These are phyloP conservation scores for Autographa pulchrina DNA, from an alignment of 2,888 invertebrate species.

Conservation along the genomic window DNA sequence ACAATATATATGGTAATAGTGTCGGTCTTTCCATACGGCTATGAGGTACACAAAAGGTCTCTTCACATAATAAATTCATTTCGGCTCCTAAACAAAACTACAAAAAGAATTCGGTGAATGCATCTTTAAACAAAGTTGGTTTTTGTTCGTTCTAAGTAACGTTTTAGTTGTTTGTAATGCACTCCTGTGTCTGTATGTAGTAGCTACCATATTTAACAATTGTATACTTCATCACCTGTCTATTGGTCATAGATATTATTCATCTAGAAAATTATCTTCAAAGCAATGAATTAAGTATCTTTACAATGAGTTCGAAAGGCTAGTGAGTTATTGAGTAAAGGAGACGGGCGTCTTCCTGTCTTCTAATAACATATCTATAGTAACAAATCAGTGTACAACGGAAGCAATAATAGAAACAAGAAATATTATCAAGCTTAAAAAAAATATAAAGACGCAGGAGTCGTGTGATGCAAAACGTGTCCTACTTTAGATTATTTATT, in stretches of 20 bases:
- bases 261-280: background rate
- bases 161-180: slow-evolving; percentile 34
- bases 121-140: slow-evolving; percentile 53
- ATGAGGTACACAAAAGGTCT: slow-evolving; percentile 60
- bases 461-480: background rate
- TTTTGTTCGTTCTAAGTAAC: slow-evolving; percentile 43
- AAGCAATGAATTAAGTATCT: background rate
- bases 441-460: background rate
- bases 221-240: background rate
- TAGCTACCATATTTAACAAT: slow-evolving; percentile 23
- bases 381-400: slow-evolving; percentile 1
- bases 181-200: slow-evolving; percentile 6
- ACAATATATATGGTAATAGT: slow-evolving; percentile 66
- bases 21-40: slow-evolving; percentile 57
- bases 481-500: slow-evolving; percentile 14
- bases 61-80: slow-evolving; percentile 63
- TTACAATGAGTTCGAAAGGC: background rate
- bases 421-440: background rate
- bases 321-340: background rate
- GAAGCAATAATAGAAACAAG: background rate
- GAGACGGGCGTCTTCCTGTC: background rate
- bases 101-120: slow-evolving; percentile 61
- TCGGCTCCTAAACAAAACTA: slow-evolving; percentile 57
- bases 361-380: background rate
- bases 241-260: slow-evolving; percentile 12